Evolutionary conservation across 2,888 invertebrate genomes (phyloP).

Genomic region (Tortricodes alternella): DNA sequence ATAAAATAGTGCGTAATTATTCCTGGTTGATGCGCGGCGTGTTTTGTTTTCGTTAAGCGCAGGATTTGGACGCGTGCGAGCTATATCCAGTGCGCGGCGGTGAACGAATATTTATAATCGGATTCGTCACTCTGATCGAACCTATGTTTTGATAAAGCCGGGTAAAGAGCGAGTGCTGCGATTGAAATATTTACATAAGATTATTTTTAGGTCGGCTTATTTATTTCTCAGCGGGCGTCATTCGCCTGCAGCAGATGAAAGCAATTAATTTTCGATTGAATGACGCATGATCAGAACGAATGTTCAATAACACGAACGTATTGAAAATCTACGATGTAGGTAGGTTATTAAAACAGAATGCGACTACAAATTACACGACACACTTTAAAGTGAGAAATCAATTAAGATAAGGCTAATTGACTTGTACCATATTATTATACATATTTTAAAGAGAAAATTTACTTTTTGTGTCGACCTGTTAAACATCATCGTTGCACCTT

Average conservation of each 20-base stretch:
- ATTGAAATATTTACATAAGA: constrained; percentile 70
- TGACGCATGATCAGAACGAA: constrained; percentile 73
- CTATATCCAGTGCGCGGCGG: constrained; percentile 60
- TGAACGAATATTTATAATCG: constrained; percentile 72
- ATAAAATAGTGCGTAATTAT: constrained; percentile 72
- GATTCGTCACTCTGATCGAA: constrained; percentile 66
- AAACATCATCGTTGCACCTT: constrained; percentile 1
- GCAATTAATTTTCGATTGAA: constrained; percentile 68
- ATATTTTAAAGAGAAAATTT: constrained; percentile 2
- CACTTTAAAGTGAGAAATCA: constrained; percentile 14
- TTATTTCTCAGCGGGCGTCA: constrained; percentile 67
- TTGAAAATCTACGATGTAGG: constrained; percentile 1
- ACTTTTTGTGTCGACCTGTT: background rate
- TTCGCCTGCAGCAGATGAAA: constrained; percentile 69
- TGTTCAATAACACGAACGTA: constrained; percentile 33
- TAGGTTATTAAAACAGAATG: constrained; percentile 15
- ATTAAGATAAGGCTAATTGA: constrained; percentile 14
- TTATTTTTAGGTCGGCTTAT: constrained; percentile 69
- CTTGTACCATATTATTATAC: background rate
- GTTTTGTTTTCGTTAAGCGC: constrained; percentile 62
- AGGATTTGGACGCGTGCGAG: constrained; percentile 49
- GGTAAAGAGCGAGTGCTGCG: constrained; percentile 62
- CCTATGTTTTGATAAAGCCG: constrained; percentile 71
- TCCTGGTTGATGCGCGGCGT: constrained; percentile 54
- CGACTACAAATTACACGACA: constrained; percentile 12